Percentiles rank a stretch among this genome's conserved stretches.
These are phyloP conservation scores for Epizoanthus scotinus DNA, from an alignment of 92 coral and sea anemone species.

Conservation along the genomic window DNA sequence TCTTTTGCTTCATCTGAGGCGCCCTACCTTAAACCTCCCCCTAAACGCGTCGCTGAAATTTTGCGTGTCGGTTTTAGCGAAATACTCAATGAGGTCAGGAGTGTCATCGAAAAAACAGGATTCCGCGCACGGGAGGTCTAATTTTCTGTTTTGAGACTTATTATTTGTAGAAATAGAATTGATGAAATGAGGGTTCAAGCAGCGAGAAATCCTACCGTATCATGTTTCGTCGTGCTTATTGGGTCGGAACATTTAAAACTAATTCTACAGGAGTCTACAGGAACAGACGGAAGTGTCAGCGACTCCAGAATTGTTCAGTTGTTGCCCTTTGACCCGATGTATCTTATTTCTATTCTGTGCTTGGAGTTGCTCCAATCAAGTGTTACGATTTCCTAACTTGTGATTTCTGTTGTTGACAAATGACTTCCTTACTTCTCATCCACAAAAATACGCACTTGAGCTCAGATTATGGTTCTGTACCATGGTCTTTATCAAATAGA, in stretches of 20 bases:
- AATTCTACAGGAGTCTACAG: slow-evolving; percentile 11
- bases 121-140: slow-evolving; percentile 11
- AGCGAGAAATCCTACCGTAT: neutral
- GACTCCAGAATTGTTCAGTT: neutral
- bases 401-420: slow-evolving; percentile 10
- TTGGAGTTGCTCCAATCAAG: neutral
- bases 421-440: neutral
- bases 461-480: neutral
- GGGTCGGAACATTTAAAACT: slow-evolving; percentile 12
- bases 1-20: neutral
- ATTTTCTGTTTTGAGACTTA: neutral
- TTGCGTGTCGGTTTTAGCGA: slow-evolving; percentile 9
- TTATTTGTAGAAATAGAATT: neutral
- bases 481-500: neutral
- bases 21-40: neutral
- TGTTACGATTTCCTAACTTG: neutral
- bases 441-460: neutral
- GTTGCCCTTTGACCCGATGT: slow-evolving; percentile 29
- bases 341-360: neutral
- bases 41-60: neutral
- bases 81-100: neutral
- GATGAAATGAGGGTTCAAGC: neutral
- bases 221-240: neutral
- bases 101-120: neutral
- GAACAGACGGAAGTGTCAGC: slow-evolving; percentile 39